phyloP scores from a whole-genome alignment of 1,140 invertebrate species.

The Physella acuta region DNA sequence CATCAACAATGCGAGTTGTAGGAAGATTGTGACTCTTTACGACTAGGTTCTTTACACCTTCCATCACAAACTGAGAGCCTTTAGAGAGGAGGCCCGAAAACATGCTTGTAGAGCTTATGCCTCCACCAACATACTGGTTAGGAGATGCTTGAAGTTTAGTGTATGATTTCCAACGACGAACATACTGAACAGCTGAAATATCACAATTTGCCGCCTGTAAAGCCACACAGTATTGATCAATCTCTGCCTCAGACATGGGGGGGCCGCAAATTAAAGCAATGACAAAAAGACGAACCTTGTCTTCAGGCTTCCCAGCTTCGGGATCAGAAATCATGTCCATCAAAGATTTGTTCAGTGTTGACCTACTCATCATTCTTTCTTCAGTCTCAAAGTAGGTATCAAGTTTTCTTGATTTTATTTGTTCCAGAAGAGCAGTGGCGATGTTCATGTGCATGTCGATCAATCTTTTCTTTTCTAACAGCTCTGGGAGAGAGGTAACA shows the following conservation, averaged over 20 bases:
- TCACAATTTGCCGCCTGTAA: constrained; percentile 83
- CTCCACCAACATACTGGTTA: constrained; percentile 75
- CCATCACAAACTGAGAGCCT: constrained; percentile 98
- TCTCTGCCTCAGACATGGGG: constrained; percentile 77
- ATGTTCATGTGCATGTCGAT: constrained; percentile 99
- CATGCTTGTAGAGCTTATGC: constrained; percentile 92
- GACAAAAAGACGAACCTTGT: constrained; percentile 88
- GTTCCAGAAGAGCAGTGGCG: constrained; percentile 89
- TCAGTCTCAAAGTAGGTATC: constrained; percentile 97
- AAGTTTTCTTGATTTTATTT: constrained; percentile 82
- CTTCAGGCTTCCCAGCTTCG: constrained; percentile 82
- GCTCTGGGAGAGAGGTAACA: constrained; percentile 89
- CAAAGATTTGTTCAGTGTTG: constrained; percentile 59
- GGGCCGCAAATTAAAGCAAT: constrained; percentile 88
- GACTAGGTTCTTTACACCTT: constrained; percentile 98
- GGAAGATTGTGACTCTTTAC: constrained; percentile 95
- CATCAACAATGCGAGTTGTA: constrained; percentile 87
- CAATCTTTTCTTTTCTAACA: constrained; percentile 93
- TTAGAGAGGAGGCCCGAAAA: constrained; percentile 96
- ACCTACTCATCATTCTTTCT: constrained; percentile 87
- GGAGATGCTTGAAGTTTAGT: constrained; percentile 75
- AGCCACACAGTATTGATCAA: constrained; percentile 78
- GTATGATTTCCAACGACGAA: constrained; percentile 89
- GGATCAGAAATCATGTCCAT: constrained; percentile 70
- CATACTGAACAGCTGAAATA: constrained; percentile 77